A percentile compares a stretch with the other conserved stretches of the same genome.
phyloP scores from a whole-genome alignment of 1,140 invertebrate species.

The Diabrotica undecimpunctata region DNA sequence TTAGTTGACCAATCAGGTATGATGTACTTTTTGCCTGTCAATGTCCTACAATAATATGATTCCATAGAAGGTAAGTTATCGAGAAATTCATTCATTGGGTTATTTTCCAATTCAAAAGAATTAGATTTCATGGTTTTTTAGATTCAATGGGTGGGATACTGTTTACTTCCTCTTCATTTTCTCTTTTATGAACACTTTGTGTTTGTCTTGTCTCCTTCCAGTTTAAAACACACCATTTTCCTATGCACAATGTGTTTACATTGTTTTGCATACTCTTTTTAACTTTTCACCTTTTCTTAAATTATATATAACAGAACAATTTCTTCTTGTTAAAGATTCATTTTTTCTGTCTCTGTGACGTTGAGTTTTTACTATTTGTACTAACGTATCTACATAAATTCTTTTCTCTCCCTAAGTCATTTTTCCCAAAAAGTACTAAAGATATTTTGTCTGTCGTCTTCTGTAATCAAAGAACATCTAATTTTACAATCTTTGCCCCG shows the following conservation, averaged over 20 bases:
- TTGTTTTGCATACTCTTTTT: not conserved
- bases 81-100: not conserved
- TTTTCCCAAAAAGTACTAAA: not conserved
- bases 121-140: not conserved
- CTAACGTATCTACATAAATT: not conserved
- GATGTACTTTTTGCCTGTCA: not conserved
- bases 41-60: constrained; percentile 1
- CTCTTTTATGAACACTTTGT: not conserved
- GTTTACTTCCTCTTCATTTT: too few species aligned
- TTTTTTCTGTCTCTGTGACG: constrained; percentile 1
- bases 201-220: not conserved
- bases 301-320: not conserved
- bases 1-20: not conserved
- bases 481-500: too few species aligned
- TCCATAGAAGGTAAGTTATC: not conserved
- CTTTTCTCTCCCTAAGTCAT: not conserved
- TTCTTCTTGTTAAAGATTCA: not conserved
- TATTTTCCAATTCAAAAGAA: not conserved
- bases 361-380: not conserved
- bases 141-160: not conserved
- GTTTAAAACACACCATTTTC: not conserved
- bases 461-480: too few species aligned
- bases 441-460: too few species aligned
- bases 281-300: not conserved
- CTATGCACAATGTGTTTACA: constrained; percentile 4